Evolutionary conservation across 2,888 invertebrate species (phyloP).

Genomic region (Drosophila sordidula): DNA sequence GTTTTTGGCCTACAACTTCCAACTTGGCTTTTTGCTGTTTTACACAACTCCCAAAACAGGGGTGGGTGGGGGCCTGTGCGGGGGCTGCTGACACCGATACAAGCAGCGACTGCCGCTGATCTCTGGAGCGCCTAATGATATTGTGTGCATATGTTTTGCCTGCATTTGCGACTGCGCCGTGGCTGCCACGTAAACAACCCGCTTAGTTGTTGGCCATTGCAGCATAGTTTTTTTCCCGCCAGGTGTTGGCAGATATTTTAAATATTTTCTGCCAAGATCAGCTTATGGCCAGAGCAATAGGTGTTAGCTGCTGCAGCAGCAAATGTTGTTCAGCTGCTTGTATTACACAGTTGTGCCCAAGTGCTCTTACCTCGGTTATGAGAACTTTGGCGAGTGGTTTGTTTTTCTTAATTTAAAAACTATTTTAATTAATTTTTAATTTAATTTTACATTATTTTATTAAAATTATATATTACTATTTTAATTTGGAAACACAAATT

Average conservation of each 20-base stretch:
- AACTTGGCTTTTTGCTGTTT: slow-evolving; percentile 27
- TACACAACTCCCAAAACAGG: slow-evolving; percentile 12
- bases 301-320: slow-evolving; percentile 19
- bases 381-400: neutral
- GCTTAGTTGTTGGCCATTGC: slow-evolving; percentile 53
- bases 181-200: slow-evolving; percentile 68
- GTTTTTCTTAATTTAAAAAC: neutral
- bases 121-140: slow-evolving; percentile 48
- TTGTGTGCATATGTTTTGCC: slow-evolving; percentile 51
- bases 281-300: slow-evolving; percentile 25
- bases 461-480: too few species aligned
- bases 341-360: slow-evolving; percentile 20
- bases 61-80: neutral
- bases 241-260: slow-evolving; percentile 69
- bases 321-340: slow-evolving; percentile 30
- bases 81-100: slow-evolving; percentile 26
- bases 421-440: too few species aligned
- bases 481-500: too few species aligned
- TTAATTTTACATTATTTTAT: too few species aligned
- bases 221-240: slow-evolving; percentile 33
- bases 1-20: slow-evolving; percentile 47
- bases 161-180: slow-evolving; percentile 35
- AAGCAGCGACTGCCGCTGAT: slow-evolving; percentile 11
- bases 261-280: slow-evolving; percentile 49
- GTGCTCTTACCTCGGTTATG: neutral